Conservation (phyloP, 2,113 vertebrate genomes). For the Podilymbus podiceps region DNA sequence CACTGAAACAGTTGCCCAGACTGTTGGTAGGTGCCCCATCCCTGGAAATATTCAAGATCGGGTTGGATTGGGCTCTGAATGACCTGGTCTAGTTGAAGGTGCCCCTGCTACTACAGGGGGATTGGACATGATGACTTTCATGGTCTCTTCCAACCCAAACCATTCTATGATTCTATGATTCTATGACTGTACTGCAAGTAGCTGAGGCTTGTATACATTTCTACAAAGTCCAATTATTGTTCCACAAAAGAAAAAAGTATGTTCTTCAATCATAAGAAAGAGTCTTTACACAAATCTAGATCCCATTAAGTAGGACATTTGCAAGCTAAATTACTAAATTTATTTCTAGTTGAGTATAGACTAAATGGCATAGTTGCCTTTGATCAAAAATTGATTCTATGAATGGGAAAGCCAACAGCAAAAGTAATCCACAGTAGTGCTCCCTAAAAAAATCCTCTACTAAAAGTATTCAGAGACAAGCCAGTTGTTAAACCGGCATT, state of each 20-base stretch:
- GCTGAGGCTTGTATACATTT: not conserved
- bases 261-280: not conserved
- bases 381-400: conserved; percentile 21
- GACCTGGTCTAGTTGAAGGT: too few species aligned
- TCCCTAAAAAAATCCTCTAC: not conserved
- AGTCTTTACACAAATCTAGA: not conserved
- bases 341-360: conserved; percentile 19
- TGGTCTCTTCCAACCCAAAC: too few species aligned
- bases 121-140: too few species aligned
- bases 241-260: not conserved
- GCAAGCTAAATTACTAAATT: not conserved
- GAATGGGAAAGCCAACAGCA: not conserved
- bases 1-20: too few species aligned
- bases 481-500: not conserved
- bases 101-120: too few species aligned
- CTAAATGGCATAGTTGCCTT: not conserved
- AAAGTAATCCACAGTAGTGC: not conserved
- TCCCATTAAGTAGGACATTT: not conserved
- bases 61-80: too few species aligned
- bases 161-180: too few species aligned
- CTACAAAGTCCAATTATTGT: not conserved
- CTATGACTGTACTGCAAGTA: not conserved
- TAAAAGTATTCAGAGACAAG: conserved; percentile 14
- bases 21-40: too few species aligned
- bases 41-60: too few species aligned